A percentile compares a stretch with the other conserved stretches of the same genome.
Conservation (phyloP, 2,888 invertebrate species). For the Norana najaformis region DNA sequence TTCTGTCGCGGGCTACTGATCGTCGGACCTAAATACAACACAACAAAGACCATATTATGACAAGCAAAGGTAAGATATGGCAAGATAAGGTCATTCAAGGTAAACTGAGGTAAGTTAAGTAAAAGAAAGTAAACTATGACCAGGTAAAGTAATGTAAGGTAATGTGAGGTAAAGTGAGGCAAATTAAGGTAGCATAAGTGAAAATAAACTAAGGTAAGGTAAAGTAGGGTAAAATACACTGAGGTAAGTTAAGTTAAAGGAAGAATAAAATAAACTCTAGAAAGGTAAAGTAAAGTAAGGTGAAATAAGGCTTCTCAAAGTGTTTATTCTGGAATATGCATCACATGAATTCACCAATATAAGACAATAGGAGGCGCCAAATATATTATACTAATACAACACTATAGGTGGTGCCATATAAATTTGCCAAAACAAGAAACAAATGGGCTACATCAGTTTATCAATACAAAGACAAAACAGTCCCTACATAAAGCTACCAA, state of each 20-base stretch:
- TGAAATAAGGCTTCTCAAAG: background rate
- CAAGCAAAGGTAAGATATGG: background rate
- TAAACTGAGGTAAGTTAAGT: background rate
- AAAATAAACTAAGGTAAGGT: background rate
- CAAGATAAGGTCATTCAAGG: background rate
- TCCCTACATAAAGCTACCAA: too few species aligned
- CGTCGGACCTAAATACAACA: constrained; percentile 19
- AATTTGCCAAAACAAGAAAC: too few species aligned
- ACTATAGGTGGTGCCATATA: background rate
- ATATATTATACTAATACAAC: background rate
- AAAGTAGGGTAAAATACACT: background rate
- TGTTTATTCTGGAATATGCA: background rate
- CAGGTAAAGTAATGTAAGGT: background rate
- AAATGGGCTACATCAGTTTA: too few species aligned
- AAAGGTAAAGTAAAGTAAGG: background rate
- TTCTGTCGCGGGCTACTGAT: constrained; percentile 13
- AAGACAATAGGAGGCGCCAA: too few species aligned
- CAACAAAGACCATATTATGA: background rate
- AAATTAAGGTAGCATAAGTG: background rate
- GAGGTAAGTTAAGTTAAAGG: background rate
- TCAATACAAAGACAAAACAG: too few species aligned
- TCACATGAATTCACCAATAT: background rate
- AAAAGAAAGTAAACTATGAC: background rate
- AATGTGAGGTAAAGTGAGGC: background rate
- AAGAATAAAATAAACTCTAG: background rate